phyloP scores from a whole-genome alignment of 2,888 invertebrate species.

The Polia nebulosa region DNA sequence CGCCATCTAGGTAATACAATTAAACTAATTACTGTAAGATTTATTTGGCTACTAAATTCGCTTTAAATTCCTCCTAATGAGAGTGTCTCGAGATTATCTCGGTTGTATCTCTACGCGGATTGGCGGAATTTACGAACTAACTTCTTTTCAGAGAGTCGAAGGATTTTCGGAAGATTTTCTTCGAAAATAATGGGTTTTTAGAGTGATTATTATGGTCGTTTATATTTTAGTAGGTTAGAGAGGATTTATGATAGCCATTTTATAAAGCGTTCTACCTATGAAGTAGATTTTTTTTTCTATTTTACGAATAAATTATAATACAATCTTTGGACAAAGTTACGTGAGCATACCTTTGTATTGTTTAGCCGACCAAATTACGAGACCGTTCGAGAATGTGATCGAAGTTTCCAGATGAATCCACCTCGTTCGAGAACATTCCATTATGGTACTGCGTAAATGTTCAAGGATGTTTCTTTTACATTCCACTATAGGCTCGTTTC shows the following conservation, averaged over 20 bases:
- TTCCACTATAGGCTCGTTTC: no score
- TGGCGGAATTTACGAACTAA: slow-evolving; percentile 49
- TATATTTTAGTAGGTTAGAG: slow-evolving; percentile 25
- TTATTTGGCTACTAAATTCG: slow-evolving; percentile 62
- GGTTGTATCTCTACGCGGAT: slow-evolving; percentile 53
- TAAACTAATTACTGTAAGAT: slow-evolving; percentile 64
- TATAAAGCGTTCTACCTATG: background rate
- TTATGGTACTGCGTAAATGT: no score
- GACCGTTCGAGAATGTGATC: no score
- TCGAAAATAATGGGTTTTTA: slow-evolving; percentile 31
- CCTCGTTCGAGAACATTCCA: no score
- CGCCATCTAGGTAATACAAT: slow-evolving; percentile 56
- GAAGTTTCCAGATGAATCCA: no score
- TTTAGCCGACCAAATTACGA: no score
- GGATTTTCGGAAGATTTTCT: slow-evolving; percentile 36
- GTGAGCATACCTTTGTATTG: no score
- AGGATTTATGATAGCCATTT: slow-evolving; percentile 20
- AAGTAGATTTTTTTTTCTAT: background rate
- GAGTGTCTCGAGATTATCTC: slow-evolving; percentile 58
- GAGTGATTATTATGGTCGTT: slow-evolving; percentile 41
- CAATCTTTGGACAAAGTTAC: no score
- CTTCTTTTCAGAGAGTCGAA: slow-evolving; percentile 26
- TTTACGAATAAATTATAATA: no score
- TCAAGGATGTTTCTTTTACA: no score
- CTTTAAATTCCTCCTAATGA: slow-evolving; percentile 63